Conservation (phyloP, 1,140 invertebrate species). For the Magallana ariakensis region DNA sequence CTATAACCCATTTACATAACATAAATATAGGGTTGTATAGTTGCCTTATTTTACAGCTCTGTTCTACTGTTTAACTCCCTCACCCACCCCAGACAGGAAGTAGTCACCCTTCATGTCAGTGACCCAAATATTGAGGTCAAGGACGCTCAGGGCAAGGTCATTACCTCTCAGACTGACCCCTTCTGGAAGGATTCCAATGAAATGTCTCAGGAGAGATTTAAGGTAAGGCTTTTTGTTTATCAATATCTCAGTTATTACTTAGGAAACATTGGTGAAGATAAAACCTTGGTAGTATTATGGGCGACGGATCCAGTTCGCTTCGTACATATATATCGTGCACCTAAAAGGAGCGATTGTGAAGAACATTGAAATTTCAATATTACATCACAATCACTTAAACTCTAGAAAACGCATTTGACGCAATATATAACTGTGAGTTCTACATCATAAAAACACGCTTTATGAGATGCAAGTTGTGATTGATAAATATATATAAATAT, state of each 20-base stretch:
- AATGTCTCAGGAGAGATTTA: slow-evolving; percentile 59
- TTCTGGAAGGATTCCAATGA: slow-evolving; percentile 71
- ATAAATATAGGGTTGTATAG: neutral
- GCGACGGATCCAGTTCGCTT: too few species aligned
- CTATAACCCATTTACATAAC: too few species aligned
- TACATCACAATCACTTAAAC: too few species aligned
- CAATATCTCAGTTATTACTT: too few species aligned
- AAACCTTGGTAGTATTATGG: too few species aligned
- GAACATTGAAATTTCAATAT: too few species aligned
- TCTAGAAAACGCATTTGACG: too few species aligned
- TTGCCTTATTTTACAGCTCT: slow-evolving; percentile 76
- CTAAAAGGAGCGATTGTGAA: too few species aligned
- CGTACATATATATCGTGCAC: too few species aligned
- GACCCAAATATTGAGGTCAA: slow-evolving; percentile 83
- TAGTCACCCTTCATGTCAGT: slow-evolving; percentile 85
- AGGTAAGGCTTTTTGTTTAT: slow-evolving; percentile 57
- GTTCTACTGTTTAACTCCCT: slow-evolving; percentile 88
- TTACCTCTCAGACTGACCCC: slow-evolving; percentile 86
- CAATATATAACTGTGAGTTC: too few species aligned
- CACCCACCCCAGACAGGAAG: slow-evolving; percentile 83
- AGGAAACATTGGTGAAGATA: too few species aligned
- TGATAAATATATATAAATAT: neutral
- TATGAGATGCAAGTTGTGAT: neutral
- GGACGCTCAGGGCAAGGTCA: slow-evolving; percentile 82
- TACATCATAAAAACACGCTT: neutral